These are phyloP conservation scores for Cerastoderma edule DNA, from an alignment of 2,888 invertebrate species.

Conservation along the genomic window DNA sequence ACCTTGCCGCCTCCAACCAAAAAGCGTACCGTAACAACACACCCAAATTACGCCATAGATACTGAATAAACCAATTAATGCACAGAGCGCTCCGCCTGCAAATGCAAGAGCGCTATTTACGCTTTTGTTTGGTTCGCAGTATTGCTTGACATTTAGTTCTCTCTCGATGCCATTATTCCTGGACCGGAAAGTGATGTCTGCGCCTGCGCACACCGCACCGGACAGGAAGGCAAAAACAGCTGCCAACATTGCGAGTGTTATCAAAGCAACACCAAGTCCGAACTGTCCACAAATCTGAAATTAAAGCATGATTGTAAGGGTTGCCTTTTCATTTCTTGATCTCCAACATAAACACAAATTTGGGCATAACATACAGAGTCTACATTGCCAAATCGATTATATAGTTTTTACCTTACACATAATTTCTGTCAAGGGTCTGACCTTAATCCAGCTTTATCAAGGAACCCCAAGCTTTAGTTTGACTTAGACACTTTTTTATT, in stretches of 20 bases:
- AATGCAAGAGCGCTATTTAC: constrained; percentile 39
- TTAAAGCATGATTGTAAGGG: not conserved
- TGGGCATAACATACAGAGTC: not conserved
- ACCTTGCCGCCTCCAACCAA: constrained; percentile 23
- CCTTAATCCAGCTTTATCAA: too few relatives aligned
- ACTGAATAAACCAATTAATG: constrained; percentile 18
- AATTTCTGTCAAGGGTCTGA: too few relatives aligned
- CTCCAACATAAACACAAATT: constrained; percentile 2
- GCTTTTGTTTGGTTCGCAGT: constrained; percentile 36
- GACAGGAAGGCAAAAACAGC: constrained; percentile 42
- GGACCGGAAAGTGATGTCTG: constrained; percentile 34
- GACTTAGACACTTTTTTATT: too few relatives aligned
- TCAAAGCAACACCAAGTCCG: constrained; percentile 7
- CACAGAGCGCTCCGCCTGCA: constrained; percentile 33
- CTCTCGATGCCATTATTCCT: constrained; percentile 7
- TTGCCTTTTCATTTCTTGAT: constrained; percentile 13
- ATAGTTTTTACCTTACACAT: not conserved
- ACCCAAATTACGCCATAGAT: constrained; percentile 37
- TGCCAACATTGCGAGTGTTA: constrained; percentile 28
- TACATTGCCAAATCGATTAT: not conserved
- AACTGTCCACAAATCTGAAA: constrained; percentile 42
- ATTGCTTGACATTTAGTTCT: constrained; percentile 43
- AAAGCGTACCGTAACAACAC: constrained; percentile 42
- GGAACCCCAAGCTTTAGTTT: too few relatives aligned
- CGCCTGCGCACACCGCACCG: constrained; percentile 48